These are phyloP conservation scores for Gallinago solitaria DNA, from an alignment of 2,797 vertebrate species.

Conservation along the genomic window DNA sequence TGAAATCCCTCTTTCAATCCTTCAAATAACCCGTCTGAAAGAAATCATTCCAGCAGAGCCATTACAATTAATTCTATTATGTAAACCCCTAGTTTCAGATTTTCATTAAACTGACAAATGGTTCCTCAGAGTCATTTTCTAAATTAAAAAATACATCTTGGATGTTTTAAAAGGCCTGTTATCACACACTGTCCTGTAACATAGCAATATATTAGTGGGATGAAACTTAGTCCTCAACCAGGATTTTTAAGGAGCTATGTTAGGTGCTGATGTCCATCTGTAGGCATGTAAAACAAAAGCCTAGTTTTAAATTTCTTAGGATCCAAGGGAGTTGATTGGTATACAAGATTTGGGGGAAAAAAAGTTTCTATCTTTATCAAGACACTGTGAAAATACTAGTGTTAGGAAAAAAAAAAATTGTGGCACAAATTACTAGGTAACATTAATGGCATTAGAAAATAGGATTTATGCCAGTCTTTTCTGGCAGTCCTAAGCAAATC, in stretches of 20 bases:
- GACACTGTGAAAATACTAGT: neutral
- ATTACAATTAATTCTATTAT: constrained; percentile 63
- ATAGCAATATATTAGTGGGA: neutral
- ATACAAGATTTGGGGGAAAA: neutral
- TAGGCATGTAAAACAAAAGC: neutral
- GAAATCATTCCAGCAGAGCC: constrained; percentile 60
- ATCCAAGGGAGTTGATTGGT: neutral
- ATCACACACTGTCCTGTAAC: constrained; percentile 29
- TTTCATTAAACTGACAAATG: constrained; percentile 47
- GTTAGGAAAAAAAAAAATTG: neutral
- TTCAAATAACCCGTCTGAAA: constrained; percentile 55
- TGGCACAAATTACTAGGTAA: neutral
- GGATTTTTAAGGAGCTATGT: neutral
- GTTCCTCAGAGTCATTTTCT: constrained; percentile 47
- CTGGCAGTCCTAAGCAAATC: neutral
- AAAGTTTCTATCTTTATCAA: neutral
- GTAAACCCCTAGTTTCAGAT: constrained; percentile 55
- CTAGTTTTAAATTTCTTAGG: neutral
- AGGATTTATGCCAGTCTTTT: neutral
- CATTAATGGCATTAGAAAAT: neutral
- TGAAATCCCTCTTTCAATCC: constrained; percentile 57
- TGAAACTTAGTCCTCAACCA: constrained; percentile 26
- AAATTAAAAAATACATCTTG: constrained; percentile 38
- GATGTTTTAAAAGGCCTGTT: neutral
- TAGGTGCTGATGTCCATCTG: neutral